A percentile compares a stretch with the other conserved stretches of the same genome.
Evolutionary conservation across 1,140 invertebrate species (phyloP).

Genomic region (Helicoverpa armigera): DNA sequence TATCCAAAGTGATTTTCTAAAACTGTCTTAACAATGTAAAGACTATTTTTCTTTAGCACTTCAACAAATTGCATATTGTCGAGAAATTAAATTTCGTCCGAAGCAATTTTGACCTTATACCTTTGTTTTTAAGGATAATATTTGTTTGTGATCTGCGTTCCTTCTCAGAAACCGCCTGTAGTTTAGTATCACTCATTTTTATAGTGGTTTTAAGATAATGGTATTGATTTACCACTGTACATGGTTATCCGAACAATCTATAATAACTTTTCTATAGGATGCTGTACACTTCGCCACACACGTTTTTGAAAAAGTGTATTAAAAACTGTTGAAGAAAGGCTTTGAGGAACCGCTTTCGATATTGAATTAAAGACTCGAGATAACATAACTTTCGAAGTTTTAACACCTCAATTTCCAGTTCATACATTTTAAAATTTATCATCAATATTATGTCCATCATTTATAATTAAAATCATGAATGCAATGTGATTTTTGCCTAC

Average conservation of each 20-base stretch:
- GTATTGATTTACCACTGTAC: constrained; percentile 81
- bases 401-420: too few relatives aligned
- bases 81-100: neutral
- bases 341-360: too few relatives aligned
- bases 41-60: neutral
- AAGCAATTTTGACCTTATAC: constrained; percentile 40
- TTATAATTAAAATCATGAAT: too few relatives aligned
- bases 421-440: too few relatives aligned
- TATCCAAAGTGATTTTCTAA: neutral
- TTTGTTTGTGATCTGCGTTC: constrained; percentile 32
- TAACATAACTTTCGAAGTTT: too few relatives aligned
- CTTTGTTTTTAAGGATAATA: constrained; percentile 43
- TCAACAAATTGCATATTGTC: constrained; percentile 33
- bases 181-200: constrained; percentile 80
- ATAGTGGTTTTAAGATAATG: constrained; percentile 84
- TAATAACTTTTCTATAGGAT: constrained; percentile 62
- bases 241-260: constrained; percentile 70
- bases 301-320: neutral
- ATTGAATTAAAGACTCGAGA: too few relatives aligned
- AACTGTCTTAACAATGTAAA: neutral
- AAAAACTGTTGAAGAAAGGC: neutral
- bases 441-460: too few relatives aligned
- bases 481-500: too few relatives aligned
- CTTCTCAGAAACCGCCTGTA: constrained; percentile 70
- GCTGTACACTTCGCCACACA: neutral